phyloP scores from a whole-genome alignment of 2,888 invertebrate species.

The Nomada lathburiana region DNA sequence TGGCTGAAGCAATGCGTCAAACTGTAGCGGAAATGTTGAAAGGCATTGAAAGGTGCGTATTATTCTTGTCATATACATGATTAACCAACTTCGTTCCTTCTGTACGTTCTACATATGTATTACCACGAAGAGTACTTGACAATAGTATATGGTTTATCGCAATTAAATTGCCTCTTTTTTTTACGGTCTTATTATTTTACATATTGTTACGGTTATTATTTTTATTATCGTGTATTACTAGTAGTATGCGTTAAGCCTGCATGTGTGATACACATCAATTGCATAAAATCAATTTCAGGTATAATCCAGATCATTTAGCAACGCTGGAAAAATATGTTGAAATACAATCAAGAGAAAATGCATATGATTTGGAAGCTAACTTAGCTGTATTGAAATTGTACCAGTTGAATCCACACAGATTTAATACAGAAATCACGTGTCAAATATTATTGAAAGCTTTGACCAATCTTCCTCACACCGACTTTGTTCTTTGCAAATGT shows the following conservation, averaged over 20 bases:
- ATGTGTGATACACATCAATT: neutral
- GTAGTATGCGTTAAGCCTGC: neutral
- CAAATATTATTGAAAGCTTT: constrained; percentile 97
- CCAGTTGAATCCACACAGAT: constrained; percentile 96
- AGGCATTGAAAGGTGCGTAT: constrained; percentile 94
- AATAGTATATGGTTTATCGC: neutral
- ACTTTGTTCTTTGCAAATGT: constrained; percentile 99
- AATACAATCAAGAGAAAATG: constrained; percentile 96
- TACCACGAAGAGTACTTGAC: neutral
- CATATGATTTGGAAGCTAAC: constrained; percentile 98
- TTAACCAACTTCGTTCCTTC: neutral
- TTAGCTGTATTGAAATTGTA: constrained; percentile 98
- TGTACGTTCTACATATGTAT: neutral
- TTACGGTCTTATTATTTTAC: neutral
- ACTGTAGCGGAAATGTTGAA: constrained; percentile 94
- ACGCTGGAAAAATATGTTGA: constrained; percentile 97
- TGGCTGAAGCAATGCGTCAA: constrained; percentile 94
- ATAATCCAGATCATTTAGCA: constrained; percentile 97
- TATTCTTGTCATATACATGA: constrained; percentile 24
- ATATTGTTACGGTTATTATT: neutral
- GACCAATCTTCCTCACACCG: constrained; percentile 98
- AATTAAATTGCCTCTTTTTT: neutral
- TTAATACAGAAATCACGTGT: constrained; percentile 93
- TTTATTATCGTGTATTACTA: neutral
- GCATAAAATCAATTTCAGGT: constrained; percentile 86